Evolutionary conservation across 1,140 invertebrate species (phyloP).

Genomic region (Drosophila sturtevanti): DNA sequence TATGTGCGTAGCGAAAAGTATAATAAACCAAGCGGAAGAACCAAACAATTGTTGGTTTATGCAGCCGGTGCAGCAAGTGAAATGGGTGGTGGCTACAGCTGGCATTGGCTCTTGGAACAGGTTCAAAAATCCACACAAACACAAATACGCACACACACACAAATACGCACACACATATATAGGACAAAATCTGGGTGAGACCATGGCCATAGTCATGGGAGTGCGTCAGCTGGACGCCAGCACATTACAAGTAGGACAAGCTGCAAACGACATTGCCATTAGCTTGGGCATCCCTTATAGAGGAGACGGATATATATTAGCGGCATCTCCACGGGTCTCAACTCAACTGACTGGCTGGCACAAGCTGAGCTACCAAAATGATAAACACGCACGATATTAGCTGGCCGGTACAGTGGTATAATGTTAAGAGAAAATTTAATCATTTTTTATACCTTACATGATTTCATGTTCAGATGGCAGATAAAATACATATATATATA

Average conservation of each 20-base stretch:
- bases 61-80: conserved; percentile 69
- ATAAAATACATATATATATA: neutral
- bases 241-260: conserved; percentile 81
- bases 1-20: conserved; percentile 66
- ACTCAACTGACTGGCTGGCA: conserved; percentile 24
- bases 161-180: neutral
- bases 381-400: conserved; percentile 51
- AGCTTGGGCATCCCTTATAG: conserved; percentile 1
- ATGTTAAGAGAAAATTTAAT: neutral
- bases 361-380: conserved; percentile 61
- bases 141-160: neutral
- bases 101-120: conserved; percentile 50
- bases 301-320: conserved; percentile 54
- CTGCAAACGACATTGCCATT: conserved; percentile 25
- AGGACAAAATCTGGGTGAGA: neutral
- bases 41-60: conserved; percentile 78
- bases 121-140: conserved; percentile 69
- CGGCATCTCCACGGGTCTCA: conserved; percentile 46
- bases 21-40: conserved; percentile 28
- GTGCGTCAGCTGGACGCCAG: conserved; percentile 76
- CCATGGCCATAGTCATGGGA: conserved; percentile 46
- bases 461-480: too few species aligned
- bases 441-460: too few species aligned
- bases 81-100: conserved; percentile 64
- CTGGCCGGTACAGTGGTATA: conserved; percentile 22